Conservation (phyloP, 1,140 invertebrate species). For the Tetramorium simillimum region DNA sequence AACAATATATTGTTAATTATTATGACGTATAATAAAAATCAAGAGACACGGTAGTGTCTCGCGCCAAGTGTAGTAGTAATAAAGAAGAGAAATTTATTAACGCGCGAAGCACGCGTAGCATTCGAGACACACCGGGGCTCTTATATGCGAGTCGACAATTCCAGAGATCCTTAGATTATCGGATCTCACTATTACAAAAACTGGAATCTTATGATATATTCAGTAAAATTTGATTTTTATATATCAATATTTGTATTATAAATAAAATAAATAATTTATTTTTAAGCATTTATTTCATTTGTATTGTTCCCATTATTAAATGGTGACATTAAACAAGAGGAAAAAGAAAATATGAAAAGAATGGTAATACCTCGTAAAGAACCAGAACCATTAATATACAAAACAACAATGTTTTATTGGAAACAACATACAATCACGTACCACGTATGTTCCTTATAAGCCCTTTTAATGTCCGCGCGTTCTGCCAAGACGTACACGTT, state of each 20-base stretch:
- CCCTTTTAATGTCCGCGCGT: conserved; percentile 64
- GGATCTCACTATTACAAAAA: not conserved
- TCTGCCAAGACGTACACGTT: conserved; percentile 58
- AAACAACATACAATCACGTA: conserved; percentile 78
- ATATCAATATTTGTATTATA: not conserved
- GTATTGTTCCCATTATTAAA: not conserved
- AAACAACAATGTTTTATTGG: conserved; percentile 80
- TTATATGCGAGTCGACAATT: too few species aligned
- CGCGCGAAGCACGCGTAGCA: too few species aligned
- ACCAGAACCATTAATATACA: conserved; percentile 58
- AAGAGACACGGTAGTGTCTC: too few species aligned
- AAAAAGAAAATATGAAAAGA: not conserved
- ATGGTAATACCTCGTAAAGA: not conserved
- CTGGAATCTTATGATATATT: not conserved
- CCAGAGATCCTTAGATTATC: too few species aligned
- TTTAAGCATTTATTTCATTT: not conserved
- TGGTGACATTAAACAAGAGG: not conserved
- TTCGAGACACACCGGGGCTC: too few species aligned
- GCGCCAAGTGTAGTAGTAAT: too few species aligned
- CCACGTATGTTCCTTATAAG: conserved; percentile 73
- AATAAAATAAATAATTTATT: not conserved
- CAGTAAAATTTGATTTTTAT: not conserved
- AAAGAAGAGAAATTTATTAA: too few species aligned
- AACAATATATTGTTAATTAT: not conserved
- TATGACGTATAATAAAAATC: not conserved